Percentiles rank a stretch among this genome's conserved stretches.
These are phyloP conservation scores for Hyalella azteca DNA, from an alignment of 2,888 invertebrate genomes.

Conservation along the genomic window DNA sequence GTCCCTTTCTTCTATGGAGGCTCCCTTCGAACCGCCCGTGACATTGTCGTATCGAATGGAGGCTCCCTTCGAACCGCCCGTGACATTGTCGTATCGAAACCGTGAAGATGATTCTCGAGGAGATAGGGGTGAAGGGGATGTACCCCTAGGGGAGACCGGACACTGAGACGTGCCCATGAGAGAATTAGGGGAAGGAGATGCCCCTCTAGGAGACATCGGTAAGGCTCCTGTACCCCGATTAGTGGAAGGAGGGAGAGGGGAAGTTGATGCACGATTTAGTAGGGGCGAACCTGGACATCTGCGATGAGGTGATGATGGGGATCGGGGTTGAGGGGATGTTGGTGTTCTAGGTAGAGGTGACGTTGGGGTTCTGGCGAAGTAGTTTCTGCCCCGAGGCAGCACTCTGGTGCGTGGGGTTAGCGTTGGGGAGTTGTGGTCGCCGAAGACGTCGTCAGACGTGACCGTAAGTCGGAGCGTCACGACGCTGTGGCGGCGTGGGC, in stretches of 20 bases:
- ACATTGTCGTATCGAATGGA: constrained; percentile 44
- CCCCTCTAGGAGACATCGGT: no score
- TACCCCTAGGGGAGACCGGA: constrained; percentile 48
- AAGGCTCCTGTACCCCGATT: no score
- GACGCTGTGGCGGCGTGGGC: constrained; percentile 54
- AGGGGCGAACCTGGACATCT: constrained; percentile 29
- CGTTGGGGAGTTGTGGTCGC: constrained; percentile 34
- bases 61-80: constrained; percentile 17
- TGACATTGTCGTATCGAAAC: constrained; percentile 50
- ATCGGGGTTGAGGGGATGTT: constrained; percentile 44
- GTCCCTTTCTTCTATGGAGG: constrained; percentile 37
- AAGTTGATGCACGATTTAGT: constrained; percentile 45
- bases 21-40: constrained; percentile 6
- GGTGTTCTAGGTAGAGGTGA: constrained; percentile 44
- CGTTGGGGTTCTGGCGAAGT: neutral
- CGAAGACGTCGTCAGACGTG: constrained; percentile 43
- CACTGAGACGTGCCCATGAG: no score
- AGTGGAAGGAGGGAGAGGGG: constrained; percentile 41
- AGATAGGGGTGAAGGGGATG: constrained; percentile 49
- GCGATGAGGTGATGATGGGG: constrained; percentile 43
- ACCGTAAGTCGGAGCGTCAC: constrained; percentile 55
- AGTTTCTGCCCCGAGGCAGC: constrained; percentile 42
- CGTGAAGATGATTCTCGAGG: constrained; percentile 39
- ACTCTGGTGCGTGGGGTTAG: constrained; percentile 41
- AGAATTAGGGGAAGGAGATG: no score